A percentile compares a stretch with the other conserved stretches of the same genome.
Conservation (phyloP, 1,140 invertebrate genomes). For the Helicorthomorpha holstii region DNA sequence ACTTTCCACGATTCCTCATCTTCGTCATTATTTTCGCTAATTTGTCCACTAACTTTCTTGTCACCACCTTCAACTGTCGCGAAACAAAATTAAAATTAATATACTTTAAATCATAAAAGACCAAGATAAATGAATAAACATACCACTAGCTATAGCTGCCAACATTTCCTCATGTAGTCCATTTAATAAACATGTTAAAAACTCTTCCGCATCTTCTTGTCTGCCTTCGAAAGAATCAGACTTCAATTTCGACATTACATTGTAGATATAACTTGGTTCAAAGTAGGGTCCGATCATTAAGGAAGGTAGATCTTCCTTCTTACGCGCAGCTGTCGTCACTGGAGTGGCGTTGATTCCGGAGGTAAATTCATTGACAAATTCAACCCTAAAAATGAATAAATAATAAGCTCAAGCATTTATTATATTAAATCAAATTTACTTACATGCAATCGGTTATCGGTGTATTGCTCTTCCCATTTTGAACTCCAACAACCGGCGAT, state of each 20-base stretch:
- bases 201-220: slow-evolving; percentile 91
- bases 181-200: slow-evolving; percentile 77
- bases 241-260: slow-evolving; percentile 53
- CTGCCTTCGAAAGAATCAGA: slow-evolving; percentile 37
- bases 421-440: slow-evolving; percentile 26
- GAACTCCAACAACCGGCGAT: slow-evolving; percentile 34
- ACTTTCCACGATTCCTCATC: slow-evolving; percentile 37
- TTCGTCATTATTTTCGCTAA: neutral
- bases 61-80: neutral
- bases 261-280: slow-evolving; percentile 64
- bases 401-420: neutral
- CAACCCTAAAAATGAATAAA: slow-evolving; percentile 30
- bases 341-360: slow-evolving; percentile 17
- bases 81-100: too few species aligned
- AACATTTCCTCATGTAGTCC: slow-evolving; percentile 92
- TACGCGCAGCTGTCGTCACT: slow-evolving; percentile 5
- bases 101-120: too few species aligned
- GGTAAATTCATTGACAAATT: slow-evolving; percentile 47
- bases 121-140: too few species aligned
- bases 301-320: slow-evolving; percentile 11
- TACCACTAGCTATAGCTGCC: slow-evolving; percentile 30
- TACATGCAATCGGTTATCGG: slow-evolving; percentile 83
- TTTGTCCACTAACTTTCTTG: neutral
- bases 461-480: slow-evolving; percentile 43
- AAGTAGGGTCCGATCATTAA: slow-evolving; percentile 42